phyloP scores from a whole-genome alignment of 2,888 invertebrate genomes.

The Eulithis testata region DNA sequence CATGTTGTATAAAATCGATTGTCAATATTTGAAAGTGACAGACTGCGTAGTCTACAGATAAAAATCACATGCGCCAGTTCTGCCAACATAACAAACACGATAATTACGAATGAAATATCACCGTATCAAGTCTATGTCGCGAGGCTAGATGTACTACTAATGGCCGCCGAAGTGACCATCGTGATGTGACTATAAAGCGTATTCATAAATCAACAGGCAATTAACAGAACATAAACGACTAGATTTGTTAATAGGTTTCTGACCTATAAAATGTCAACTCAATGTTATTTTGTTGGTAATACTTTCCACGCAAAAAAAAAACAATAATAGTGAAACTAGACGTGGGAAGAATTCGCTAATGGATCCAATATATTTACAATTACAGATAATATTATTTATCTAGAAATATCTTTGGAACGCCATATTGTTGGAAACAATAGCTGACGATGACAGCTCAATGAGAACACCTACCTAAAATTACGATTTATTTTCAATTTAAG shows the following conservation, averaged over 20 bases:
- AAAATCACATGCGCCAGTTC: slow-evolving; percentile 8
- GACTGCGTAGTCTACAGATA: neutral
- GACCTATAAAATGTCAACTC: slow-evolving; percentile 32
- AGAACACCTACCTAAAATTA: slow-evolving; percentile 28
- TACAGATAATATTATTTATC: slow-evolving; percentile 32
- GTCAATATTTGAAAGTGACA: too few species aligned
- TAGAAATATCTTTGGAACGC: slow-evolving; percentile 22
- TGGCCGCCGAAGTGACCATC: slow-evolving; percentile 35
- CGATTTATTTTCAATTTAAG: slow-evolving; percentile 34
- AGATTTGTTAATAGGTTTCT: slow-evolving; percentile 41
- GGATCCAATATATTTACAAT: slow-evolving; percentile 30
- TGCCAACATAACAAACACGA: slow-evolving; percentile 25
- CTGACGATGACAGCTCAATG: slow-evolving; percentile 31
- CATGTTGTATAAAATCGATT: too few species aligned
- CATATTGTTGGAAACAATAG: slow-evolving; percentile 29
- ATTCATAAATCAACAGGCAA: slow-evolving; percentile 44
- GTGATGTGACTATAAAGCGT: slow-evolving; percentile 40
- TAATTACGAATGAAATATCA: slow-evolving; percentile 25
- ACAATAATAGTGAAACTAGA: slow-evolving; percentile 4
- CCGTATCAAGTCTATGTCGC: slow-evolving; percentile 8
- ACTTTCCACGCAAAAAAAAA: slow-evolving; percentile 9
- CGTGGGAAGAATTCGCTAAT: slow-evolving; percentile 20
- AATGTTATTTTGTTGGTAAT: slow-evolving; percentile 18
- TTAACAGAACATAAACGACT: slow-evolving; percentile 43
- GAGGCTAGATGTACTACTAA: slow-evolving; percentile 28